phyloP scores from a whole-genome alignment of 1,140 invertebrate genomes.

The Achatina immaculata region DNA sequence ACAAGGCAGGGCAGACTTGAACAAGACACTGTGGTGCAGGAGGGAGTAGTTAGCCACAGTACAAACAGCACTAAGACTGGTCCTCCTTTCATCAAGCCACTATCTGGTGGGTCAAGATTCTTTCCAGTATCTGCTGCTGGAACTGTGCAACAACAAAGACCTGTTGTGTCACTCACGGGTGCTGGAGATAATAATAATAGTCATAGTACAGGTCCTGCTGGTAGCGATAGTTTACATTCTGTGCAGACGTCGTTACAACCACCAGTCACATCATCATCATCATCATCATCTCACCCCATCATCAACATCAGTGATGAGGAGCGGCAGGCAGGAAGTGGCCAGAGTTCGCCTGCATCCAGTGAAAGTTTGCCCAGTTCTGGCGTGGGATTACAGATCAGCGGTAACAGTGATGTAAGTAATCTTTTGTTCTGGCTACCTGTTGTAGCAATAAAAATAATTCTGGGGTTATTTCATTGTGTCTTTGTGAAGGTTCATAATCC shows the following conservation, averaged over 20 bases:
- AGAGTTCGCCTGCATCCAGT: slow-evolving; percentile 67
- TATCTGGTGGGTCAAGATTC: background rate
- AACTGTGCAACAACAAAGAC: background rate
- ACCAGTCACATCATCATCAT: background rate
- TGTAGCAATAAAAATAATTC: too few relatives aligned
- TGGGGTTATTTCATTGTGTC: too few relatives aligned
- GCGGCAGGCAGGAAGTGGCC: slow-evolving; percentile 65
- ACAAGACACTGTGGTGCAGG: background rate
- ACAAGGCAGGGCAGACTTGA: background rate
- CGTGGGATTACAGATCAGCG: slow-evolving; percentile 11
- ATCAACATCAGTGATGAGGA: slow-evolving; percentile 61
- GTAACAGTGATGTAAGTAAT: slow-evolving; percentile 6
- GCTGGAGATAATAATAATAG: background rate
- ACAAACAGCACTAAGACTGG: background rate
- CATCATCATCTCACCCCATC: slow-evolving; percentile 45
- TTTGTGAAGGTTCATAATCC: too few relatives aligned
- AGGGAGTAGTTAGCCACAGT: background rate
- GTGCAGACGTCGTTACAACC: background rate
- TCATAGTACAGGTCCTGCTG: background rate
- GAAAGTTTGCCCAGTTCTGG: slow-evolving; percentile 47
- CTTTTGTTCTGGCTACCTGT: too few relatives aligned
- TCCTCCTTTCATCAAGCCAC: background rate
- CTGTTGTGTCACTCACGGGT: background rate
- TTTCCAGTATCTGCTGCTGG: background rate
- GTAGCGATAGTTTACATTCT: background rate